These are phyloP conservation scores for Diacarnus erythraeanus DNA, from an alignment of 37 sponge, comb jelly and placozoan genomes.

Conservation along the genomic window DNA sequence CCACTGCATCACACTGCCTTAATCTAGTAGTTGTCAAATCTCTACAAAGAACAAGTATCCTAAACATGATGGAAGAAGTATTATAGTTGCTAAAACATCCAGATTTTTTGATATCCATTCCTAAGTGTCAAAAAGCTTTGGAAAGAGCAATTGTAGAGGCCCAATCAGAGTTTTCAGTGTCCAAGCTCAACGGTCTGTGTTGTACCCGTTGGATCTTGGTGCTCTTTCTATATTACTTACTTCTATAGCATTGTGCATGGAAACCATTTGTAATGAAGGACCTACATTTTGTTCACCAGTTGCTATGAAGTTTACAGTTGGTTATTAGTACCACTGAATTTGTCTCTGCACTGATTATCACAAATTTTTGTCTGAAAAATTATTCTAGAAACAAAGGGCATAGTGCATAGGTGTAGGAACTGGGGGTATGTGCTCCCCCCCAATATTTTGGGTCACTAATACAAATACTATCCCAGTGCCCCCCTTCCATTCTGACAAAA, in stretches of 20 bases:
- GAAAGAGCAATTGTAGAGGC: constrained; percentile 15
- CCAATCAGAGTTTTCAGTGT: constrained; percentile 16
- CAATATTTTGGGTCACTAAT: too few relatives aligned
- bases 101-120: constrained; percentile 24
- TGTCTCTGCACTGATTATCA: constrained; percentile 37
- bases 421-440: too few relatives aligned
- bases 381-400: too few relatives aligned
- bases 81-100: constrained; percentile 10
- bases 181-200: constrained; percentile 62
- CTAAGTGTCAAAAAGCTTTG: constrained; percentile 42
- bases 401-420: too few relatives aligned
- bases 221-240: constrained; percentile 21
- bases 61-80: constrained; percentile 45
- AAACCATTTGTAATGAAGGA: constrained; percentile 40
- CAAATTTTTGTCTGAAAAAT: constrained; percentile 32
- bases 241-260: constrained; percentile 41
- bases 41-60: constrained; percentile 17
- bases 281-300: constrained; percentile 19
- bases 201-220: constrained; percentile 70
- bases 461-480: too few relatives aligned
- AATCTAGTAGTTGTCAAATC: constrained; percentile 55
- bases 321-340: constrained; percentile 38
- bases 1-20: constrained; percentile 52
- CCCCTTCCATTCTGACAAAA: too few relatives aligned
- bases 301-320: constrained; percentile 21